Evolutionary conservation across 1,140 invertebrate species (phyloP).

Genomic region (Ceratina japonica): DNA sequence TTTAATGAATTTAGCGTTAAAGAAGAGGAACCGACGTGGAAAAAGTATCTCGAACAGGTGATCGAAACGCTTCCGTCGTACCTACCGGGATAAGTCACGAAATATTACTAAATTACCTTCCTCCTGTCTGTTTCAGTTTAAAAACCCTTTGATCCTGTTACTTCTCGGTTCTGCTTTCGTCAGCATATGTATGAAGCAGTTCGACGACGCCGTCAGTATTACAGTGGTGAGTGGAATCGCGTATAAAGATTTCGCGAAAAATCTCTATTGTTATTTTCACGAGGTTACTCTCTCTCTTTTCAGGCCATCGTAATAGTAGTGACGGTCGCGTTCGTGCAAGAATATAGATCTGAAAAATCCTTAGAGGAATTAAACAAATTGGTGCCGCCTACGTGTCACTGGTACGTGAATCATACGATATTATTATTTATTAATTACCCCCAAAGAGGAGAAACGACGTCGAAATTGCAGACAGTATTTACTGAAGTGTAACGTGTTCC

Average conservation of each 20-base stretch:
- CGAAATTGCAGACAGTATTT: too few relatives aligned
- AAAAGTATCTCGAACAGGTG: constrained; percentile 97
- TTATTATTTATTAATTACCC: too few relatives aligned
- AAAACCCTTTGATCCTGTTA: constrained; percentile 97
- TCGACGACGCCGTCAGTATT: constrained; percentile 99
- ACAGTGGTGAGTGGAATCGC: constrained; percentile 89
- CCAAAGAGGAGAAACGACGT: too few relatives aligned
- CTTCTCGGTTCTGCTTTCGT: constrained; percentile 97
- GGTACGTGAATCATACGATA: constrained; percentile 77
- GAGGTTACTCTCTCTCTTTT: constrained; percentile 53
- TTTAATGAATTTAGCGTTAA: constrained; percentile 97
- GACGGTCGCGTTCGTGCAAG: constrained; percentile 99
- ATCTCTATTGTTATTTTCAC: constrained; percentile 16
- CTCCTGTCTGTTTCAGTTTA: constrained; percentile 87
- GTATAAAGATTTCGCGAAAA: neutral
- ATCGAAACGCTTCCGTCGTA: neutral
- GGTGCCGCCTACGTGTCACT: constrained; percentile 94
- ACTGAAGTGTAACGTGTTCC: constrained; percentile 23
- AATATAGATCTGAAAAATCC: constrained; percentile 99
- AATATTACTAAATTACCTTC: neutral
- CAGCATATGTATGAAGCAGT: constrained; percentile 97
- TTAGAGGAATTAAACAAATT: constrained; percentile 98
- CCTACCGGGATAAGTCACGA: neutral
- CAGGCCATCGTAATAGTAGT: constrained; percentile 96
- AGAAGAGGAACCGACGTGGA: constrained; percentile 96